Percentiles rank a stretch among this genome's conserved stretches.
Evolutionary conservation across 2,113 vertebrate species (phyloP).

Genomic region (Furnarius figulus): DNA sequence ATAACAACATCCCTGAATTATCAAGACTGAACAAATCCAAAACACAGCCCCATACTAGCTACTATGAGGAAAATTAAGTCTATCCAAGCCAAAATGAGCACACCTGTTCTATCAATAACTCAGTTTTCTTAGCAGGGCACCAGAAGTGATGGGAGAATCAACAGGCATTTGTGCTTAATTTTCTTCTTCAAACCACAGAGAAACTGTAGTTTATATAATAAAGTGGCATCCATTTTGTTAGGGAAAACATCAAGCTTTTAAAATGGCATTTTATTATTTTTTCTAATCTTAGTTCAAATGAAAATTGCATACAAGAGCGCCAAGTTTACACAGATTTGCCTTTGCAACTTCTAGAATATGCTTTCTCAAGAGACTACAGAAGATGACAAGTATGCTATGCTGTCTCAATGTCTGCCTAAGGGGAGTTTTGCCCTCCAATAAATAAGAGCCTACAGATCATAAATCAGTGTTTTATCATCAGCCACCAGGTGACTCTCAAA

Average conservation of each 20-base stretch:
- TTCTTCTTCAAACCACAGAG: neutral
- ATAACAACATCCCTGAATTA: neutral
- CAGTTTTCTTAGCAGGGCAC: neutral
- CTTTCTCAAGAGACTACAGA: neutral
- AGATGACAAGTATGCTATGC: neutral
- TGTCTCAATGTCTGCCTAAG: constrained; percentile 21
- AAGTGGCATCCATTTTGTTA: neutral
- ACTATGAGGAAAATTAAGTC: neutral
- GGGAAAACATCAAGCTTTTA: neutral
- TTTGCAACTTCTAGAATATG: constrained; percentile 16
- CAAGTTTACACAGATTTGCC: neutral
- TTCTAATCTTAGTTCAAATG: constrained; percentile 4
- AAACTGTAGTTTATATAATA: neutral
- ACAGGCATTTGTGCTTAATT: neutral
- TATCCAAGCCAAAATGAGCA: neutral
- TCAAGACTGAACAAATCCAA: neutral
- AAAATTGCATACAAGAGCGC: neutral
- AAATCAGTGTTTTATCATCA: constrained; percentile 51
- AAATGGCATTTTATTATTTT: constrained; percentile 12
- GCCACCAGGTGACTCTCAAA: constrained; percentile 55
- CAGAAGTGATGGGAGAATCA: neutral
- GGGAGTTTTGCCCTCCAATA: constrained; percentile 52
- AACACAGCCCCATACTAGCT: neutral
- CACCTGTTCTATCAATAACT: neutral
- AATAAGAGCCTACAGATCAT: constrained; percentile 33